phyloP scores from a whole-genome alignment of 2,113 vertebrate species.

The Polypterus bichir region DNA sequence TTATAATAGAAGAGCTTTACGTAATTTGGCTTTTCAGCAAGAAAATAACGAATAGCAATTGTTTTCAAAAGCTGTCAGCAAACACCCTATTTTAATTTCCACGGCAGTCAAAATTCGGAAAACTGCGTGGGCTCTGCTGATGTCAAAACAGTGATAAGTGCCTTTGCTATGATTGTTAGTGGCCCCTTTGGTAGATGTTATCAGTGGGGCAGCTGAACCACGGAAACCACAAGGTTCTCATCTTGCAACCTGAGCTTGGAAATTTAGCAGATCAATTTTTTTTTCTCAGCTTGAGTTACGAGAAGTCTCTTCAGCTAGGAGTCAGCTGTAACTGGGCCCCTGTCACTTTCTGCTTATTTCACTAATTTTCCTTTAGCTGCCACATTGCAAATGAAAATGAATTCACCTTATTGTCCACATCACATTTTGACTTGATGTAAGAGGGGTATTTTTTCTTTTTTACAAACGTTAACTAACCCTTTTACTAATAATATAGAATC shows the following conservation, averaged over 20 bases:
- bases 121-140: constrained; percentile 35
- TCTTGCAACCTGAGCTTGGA: constrained; percentile 33
- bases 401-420: too few species aligned
- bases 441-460: too few species aligned
- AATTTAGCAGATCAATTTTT: constrained; percentile 29
- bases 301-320: constrained; percentile 28
- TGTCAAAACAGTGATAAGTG: constrained; percentile 35
- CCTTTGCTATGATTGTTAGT: constrained; percentile 34
- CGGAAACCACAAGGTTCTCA: constrained; percentile 45
- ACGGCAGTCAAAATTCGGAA: constrained; percentile 35
- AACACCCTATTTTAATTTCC: constrained; percentile 34
- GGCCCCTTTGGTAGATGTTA: constrained; percentile 29
- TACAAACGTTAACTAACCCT: too few species aligned
- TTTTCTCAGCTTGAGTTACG: constrained; percentile 34
- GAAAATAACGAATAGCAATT: constrained; percentile 14
- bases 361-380: too few species aligned
- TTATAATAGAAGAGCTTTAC: background rate
- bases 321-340: background rate
- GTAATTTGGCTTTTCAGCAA: background rate
- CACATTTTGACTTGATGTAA: too few species aligned
- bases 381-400: too few species aligned
- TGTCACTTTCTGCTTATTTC: too few species aligned
- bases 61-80: constrained; percentile 28
- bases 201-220: constrained; percentile 33
- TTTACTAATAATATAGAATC: too few species aligned